Evolutionary conservation across 2,888 invertebrate species (phyloP).

Genomic region (Zhuqinia jingwanae): DNA sequence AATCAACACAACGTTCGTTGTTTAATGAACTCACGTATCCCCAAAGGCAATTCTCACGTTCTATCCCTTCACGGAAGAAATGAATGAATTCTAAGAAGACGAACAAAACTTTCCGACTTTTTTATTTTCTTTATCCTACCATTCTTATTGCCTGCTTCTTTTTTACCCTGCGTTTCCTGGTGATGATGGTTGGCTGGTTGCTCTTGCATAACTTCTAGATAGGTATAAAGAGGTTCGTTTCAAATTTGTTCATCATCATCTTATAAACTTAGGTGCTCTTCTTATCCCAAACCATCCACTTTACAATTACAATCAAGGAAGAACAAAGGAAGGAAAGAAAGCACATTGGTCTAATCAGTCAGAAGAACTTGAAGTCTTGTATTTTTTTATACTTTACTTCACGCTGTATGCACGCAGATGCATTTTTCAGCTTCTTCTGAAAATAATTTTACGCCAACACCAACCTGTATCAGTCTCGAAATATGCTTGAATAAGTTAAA

Average conservation of each 20-base stretch:
- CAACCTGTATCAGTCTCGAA: too few species aligned
- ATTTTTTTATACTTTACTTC: slow-evolving; percentile 35
- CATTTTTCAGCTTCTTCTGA: too few species aligned
- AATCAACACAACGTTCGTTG: not conserved
- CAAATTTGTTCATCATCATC: too few species aligned
- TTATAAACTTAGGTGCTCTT: too few species aligned
- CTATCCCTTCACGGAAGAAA: not conserved
- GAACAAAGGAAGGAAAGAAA: slow-evolving; percentile 21
- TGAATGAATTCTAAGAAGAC: not conserved
- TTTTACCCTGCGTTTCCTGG: too few species aligned
- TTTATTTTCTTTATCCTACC: slow-evolving; percentile 17
- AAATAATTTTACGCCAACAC: too few species aligned
- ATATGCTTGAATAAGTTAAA: too few species aligned
- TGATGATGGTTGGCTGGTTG: too few species aligned
- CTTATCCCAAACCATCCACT: slow-evolving; percentile 20
- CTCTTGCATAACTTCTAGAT: not conserved
- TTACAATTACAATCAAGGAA: slow-evolving; percentile 4
- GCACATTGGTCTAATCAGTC: slow-evolving; percentile 47
- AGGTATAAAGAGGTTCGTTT: not conserved
- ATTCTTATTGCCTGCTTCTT: slow-evolving; percentile 9
- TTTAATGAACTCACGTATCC: slow-evolving; percentile 50
- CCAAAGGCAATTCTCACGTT: slow-evolving; percentile 53
- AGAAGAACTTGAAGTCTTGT: slow-evolving; percentile 42
- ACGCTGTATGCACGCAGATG: not conserved
- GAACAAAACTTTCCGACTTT: slow-evolving; percentile 27